These are phyloP conservation scores for Chironex yamaguchii DNA, from an alignment of 30 jellyfish, hydroid and myxozoan genomes.

Conservation along the genomic window DNA sequence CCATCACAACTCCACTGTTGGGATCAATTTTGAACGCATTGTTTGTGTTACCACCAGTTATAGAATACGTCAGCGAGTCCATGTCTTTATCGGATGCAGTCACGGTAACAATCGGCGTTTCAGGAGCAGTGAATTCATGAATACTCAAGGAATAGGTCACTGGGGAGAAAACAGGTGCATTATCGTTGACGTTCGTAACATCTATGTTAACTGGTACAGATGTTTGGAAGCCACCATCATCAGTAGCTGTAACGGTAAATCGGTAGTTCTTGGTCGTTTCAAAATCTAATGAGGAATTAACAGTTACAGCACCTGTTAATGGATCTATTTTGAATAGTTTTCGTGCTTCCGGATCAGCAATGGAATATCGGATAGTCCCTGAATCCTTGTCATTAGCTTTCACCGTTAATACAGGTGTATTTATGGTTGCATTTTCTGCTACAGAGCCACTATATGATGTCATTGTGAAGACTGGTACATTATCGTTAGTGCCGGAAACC, in stretches of 20 bases:
- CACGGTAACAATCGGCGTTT: conserved; percentile 65
- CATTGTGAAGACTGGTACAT: conserved; percentile 67
- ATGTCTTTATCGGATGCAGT: conserved; percentile 75
- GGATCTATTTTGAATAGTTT: conserved; percentile 51
- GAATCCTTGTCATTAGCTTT: conserved; percentile 28
- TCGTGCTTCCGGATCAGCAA: conserved; percentile 57
- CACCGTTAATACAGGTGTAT: conserved; percentile 44
- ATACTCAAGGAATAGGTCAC: conserved; percentile 16
- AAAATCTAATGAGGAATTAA: conserved; percentile 59
- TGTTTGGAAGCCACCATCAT: conserved; percentile 60
- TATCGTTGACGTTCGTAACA: conserved; percentile 75
- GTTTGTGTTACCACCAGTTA: conserved; percentile 75
- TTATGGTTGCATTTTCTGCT: conserved; percentile 54
- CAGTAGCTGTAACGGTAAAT: conserved; percentile 84
- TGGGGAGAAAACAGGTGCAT: conserved; percentile 51
- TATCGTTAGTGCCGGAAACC: conserved; percentile 37
- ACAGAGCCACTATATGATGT: conserved; percentile 38
- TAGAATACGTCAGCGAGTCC: conserved; percentile 47
- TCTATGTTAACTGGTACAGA: conserved; percentile 49
- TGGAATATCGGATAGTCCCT: conserved; percentile 41
- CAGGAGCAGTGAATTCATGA: conserved; percentile 77
- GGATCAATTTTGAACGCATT: conserved; percentile 58
- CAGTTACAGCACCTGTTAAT: conserved; percentile 53
- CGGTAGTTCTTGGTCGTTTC: conserved; percentile 56
- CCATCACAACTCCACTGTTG: conserved; percentile 64